These are phyloP conservation scores for Gobionotothen gibberifrons DNA, from an alignment of 2,797 vertebrate genomes.

Conservation along the genomic window DNA sequence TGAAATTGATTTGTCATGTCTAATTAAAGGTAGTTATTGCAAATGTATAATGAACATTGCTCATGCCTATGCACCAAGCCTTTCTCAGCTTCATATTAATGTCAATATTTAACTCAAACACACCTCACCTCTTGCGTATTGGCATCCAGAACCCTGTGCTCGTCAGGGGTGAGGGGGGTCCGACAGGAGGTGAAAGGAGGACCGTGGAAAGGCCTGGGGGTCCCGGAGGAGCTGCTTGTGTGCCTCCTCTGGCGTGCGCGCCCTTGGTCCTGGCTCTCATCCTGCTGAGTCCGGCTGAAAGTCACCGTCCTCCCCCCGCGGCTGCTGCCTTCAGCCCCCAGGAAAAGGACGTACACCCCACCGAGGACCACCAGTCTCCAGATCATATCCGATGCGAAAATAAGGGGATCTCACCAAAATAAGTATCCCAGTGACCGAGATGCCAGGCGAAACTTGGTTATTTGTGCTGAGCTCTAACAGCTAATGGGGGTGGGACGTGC, in stretches of 20 bases:
- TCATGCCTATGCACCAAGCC: neutral
- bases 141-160: slow-evolving; percentile 71
- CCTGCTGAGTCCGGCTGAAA: slow-evolving; percentile 51
- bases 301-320: slow-evolving; percentile 43
- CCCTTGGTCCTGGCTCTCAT: slow-evolving; percentile 19
- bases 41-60: neutral
- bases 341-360: slow-evolving; percentile 43
- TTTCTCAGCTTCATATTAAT: neutral
- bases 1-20: neutral
- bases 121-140: slow-evolving; percentile 80
- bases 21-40: neutral
- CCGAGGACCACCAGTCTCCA: slow-evolving; percentile 52
- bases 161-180: slow-evolving; percentile 60
- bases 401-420: neutral
- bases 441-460: neutral
- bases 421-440: slow-evolving; percentile 6
- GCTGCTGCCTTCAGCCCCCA: slow-evolving; percentile 33
- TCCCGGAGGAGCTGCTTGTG: slow-evolving; percentile 10
- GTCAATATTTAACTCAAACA: neutral
- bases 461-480: slow-evolving; percentile 13
- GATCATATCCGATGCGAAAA: slow-evolving; percentile 56
- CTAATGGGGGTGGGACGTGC: slow-evolving; percentile 48
- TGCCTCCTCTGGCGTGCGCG: slow-evolving; percentile 62
- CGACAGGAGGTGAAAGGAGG: slow-evolving; percentile 69
- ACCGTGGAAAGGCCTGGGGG: slow-evolving; percentile 33